Percentiles rank a stretch among this genome's conserved stretches.
Conservation (phyloP, 2,888 invertebrate genomes). For the Celastrina argiolus region DNA sequence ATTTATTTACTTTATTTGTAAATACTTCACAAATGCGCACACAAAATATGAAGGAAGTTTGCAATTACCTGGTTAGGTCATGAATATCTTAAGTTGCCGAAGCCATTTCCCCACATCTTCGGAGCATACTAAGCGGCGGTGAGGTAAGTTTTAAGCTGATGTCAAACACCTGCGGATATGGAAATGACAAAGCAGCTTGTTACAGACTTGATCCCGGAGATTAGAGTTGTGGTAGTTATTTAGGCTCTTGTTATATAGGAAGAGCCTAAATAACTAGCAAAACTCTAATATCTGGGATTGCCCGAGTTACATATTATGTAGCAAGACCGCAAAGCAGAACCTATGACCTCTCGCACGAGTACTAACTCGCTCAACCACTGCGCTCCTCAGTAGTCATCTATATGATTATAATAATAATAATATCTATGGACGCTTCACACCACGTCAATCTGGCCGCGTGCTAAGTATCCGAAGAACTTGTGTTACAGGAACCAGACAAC, state of each 20-base stretch:
- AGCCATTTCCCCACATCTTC: conserved; percentile 26
- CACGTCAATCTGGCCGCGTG: too few species aligned
- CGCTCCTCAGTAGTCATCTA: too few species aligned
- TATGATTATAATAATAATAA: too few species aligned
- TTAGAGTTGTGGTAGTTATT: not conserved
- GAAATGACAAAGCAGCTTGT: conserved; percentile 18
- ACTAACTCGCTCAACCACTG: too few species aligned
- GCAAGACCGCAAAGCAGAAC: too few species aligned
- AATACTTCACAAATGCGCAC: not conserved
- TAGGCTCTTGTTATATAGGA: not conserved
- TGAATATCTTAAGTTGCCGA: conserved; percentile 28
- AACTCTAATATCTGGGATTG: conserved; percentile 14
- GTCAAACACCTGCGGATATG: conserved; percentile 22
- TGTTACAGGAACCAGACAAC: too few species aligned
- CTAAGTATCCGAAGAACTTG: too few species aligned
- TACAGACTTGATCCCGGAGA: conserved; percentile 16
- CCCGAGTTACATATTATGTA: too few species aligned
- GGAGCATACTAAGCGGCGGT: conserved; percentile 14
- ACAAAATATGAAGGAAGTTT: conserved; percentile 21
- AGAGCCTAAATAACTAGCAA: not conserved
- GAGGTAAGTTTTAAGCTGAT: conserved; percentile 21
- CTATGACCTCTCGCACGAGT: too few species aligned
- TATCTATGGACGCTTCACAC: too few species aligned
- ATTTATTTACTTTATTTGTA: not conserved
- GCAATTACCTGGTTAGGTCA: conserved; percentile 27